Evolutionary conservation across 2,888 invertebrate genomes (phyloP).

Genomic region (Harpagoxenus sublaevis): DNA sequence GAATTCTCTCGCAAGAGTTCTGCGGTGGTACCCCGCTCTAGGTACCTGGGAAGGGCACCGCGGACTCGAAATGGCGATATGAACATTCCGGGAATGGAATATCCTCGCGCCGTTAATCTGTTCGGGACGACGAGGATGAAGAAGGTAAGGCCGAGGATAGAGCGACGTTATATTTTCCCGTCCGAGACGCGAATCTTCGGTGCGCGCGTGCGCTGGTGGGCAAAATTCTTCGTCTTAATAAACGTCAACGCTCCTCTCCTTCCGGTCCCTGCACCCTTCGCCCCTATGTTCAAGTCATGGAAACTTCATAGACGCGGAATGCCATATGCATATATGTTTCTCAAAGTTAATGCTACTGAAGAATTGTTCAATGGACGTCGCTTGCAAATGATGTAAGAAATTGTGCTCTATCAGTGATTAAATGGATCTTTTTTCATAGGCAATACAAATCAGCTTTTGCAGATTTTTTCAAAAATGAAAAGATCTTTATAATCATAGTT

Average conservation of each 20-base stretch:
- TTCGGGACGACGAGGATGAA: constrained; percentile 37
- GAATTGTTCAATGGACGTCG: not conserved
- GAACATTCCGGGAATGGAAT: constrained; percentile 52
- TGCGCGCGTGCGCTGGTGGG: constrained; percentile 63
- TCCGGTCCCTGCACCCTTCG: not conserved
- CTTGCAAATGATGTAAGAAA: not conserved
- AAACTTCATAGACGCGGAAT: constrained; percentile 20
- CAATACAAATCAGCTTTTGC: not conserved
- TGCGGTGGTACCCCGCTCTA: not conserved
- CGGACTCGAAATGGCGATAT: constrained; percentile 50
- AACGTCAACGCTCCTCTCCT: constrained; percentile 77
- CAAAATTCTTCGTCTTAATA: constrained; percentile 83
- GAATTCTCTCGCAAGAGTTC: constrained; percentile 64
- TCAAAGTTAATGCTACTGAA: not conserved
- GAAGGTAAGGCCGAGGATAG: constrained; percentile 11
- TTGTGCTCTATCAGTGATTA: not conserved
- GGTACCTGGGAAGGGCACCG: constrained; percentile 20
- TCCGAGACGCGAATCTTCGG: constrained; percentile 18
- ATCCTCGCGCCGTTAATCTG: constrained; percentile 45
- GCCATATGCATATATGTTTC: not conserved
- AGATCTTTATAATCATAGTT: not conserved
- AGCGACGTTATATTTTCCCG: constrained; percentile 37
- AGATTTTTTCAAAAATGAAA: not conserved
- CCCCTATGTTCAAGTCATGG: constrained; percentile 38
- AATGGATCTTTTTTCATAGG: not conserved